Conservation (phyloP, 2,797 vertebrate species). For the Siniperca undulata region DNA sequence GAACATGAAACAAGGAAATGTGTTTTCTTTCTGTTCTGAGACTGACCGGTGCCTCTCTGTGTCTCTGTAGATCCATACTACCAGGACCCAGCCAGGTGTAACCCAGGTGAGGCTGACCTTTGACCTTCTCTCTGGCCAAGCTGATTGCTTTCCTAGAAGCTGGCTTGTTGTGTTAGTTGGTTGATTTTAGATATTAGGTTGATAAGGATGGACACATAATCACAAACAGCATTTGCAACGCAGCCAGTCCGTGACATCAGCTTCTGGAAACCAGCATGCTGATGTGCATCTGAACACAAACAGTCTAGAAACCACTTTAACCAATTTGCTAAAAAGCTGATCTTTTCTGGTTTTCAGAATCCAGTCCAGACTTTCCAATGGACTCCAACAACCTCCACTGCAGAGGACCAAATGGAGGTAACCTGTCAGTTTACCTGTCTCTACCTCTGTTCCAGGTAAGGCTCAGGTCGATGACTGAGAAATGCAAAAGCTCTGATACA, state of each 20-base stretch:
- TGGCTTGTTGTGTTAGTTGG: not conserved
- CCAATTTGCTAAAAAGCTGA: not conserved
- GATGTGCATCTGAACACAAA: not conserved
- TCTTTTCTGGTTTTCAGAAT: conserved; percentile 64
- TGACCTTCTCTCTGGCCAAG: not conserved
- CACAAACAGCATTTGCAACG: not conserved
- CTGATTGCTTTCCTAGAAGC: not conserved
- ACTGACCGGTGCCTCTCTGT: conserved; percentile 33
- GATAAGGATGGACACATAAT: not conserved
- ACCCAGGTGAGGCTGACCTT: conserved; percentile 79
- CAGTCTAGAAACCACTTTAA: conserved; percentile 9
- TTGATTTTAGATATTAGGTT: not conserved
- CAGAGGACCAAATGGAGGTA: conserved; percentile 83
- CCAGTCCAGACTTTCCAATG: conserved; percentile 91
- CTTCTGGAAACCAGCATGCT: not conserved
- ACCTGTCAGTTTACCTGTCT: conserved; percentile 17
- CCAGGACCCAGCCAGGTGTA: conserved; percentile 84
- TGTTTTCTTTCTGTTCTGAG: not conserved
- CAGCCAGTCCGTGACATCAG: not conserved
- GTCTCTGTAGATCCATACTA: conserved; percentile 75
- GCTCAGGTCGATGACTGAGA: not conserved
- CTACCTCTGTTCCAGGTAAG: not conserved
- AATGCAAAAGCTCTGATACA: too few relatives aligned
- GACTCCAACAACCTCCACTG: conserved; percentile 94
- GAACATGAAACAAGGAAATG: not conserved